These are phyloP conservation scores for Girardinichthys multiradiatus DNA, from an alignment of 2,113 vertebrate species.

Conservation along the genomic window DNA sequence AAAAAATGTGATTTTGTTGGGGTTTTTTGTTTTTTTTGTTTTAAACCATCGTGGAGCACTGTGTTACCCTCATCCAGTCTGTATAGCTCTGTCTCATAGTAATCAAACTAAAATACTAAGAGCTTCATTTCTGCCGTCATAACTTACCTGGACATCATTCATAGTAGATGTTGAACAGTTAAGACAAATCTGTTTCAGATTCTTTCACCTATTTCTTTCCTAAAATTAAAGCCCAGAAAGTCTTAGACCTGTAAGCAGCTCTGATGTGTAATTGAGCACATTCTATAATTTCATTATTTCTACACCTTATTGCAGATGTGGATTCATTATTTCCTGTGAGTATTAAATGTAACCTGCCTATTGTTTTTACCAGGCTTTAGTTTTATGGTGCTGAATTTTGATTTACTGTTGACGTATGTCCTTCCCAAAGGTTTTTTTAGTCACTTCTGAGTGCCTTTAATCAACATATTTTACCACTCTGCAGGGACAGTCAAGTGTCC, in stretches of 20 bases:
- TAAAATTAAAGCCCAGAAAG: too few species aligned
- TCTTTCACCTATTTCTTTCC: too few species aligned
- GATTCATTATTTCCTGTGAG: conserved; percentile 4
- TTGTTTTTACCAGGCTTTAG: conserved; percentile 15
- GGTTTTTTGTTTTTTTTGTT: too few species aligned
- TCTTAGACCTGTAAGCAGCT: too few species aligned
- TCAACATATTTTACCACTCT: conserved; percentile 58
- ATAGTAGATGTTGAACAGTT: too few species aligned
- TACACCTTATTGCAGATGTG: neutral
- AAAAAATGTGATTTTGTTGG: too few species aligned
- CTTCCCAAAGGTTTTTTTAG: conserved; percentile 57
- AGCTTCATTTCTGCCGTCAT: neutral
- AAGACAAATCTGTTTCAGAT: neutral
- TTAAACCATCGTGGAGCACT: too few species aligned
- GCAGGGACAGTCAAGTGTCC: conserved; percentile 38
- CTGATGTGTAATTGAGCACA: too few species aligned
- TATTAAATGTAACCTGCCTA: conserved; percentile 11
- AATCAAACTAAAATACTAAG: neutral
- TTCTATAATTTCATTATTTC: neutral
- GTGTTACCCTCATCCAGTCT: too few species aligned
- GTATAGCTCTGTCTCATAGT: too few species aligned
- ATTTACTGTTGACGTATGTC: conserved; percentile 60
- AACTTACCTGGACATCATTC: too few species aligned
- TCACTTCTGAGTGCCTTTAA: conserved; percentile 57
- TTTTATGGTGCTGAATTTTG: conserved; percentile 33